A percentile compares a stretch with the other conserved stretches of the same genome.
Conservation (phyloP, 1,140 invertebrate genomes). For the Mylabris phalerata region DNA sequence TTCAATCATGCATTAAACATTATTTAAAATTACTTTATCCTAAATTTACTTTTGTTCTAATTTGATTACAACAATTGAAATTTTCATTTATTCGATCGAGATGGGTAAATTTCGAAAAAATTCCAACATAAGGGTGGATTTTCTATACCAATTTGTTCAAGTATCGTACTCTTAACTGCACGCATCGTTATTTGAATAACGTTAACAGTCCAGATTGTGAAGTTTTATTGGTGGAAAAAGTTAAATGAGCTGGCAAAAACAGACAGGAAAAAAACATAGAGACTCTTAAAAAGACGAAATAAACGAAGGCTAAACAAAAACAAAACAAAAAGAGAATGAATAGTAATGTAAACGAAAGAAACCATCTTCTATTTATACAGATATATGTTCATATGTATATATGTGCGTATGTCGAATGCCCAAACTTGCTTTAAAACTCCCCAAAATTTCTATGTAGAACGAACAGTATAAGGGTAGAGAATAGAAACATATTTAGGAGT, state of each 20-base stretch:
- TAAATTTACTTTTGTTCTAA: conserved; percentile 1
- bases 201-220: conserved; percentile 8
- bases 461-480: not conserved
- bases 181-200: conserved; percentile 12
- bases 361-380: too few relatives aligned
- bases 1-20: conserved; percentile 5
- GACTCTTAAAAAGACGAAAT: too few relatives aligned
- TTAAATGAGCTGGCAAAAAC: conserved; percentile 17
- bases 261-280: not conserved
- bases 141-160: conserved; percentile 1
- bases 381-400: too few relatives aligned
- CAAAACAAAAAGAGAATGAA: too few relatives aligned
- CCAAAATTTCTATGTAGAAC: not conserved
- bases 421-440: conserved; percentile 3
- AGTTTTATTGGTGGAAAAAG: conserved; percentile 15
- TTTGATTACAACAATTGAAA: not conserved
- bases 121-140: not conserved
- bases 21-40: not conserved
- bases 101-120: not conserved
- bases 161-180: conserved; percentile 10
- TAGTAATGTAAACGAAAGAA: too few relatives aligned
- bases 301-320: too few relatives aligned
- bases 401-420: conserved; percentile 1
- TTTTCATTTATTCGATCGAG: too few relatives aligned
- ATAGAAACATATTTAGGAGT: conserved; percentile 6